Base-by-base conservation (phyloP, 2,113 vertebrate genomes). In the Callopanchax toddi region DNA sequence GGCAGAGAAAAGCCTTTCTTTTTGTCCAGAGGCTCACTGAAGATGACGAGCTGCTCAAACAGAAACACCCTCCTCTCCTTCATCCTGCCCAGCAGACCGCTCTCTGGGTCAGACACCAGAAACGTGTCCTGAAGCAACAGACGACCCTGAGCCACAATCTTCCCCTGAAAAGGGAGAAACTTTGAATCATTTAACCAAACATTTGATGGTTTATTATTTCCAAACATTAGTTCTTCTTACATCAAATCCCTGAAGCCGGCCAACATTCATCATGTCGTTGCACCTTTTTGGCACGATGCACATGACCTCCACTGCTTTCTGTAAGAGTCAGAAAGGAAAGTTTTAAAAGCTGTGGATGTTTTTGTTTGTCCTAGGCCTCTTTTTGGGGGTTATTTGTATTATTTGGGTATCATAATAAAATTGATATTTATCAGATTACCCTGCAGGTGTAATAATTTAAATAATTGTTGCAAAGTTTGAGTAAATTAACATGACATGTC, bases 201-300 rank as follows among this genome's bases (percentile, higher is more conserved):
- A 22, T 25, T 40, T 23, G 7, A 23, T 11, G 0, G 1, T 16
- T 6, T 5, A 22, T 39, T 40, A n/a, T 55, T 11, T 23, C 15
- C 6, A n/a, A 54, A 7, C n/a, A n/a, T 54, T 3, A 16, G 11
- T 37, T 37, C 23, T 7, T 21, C 88, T 95, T 94, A 99, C 97
- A 68, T 99, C 97, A 78, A 99, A 99, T 87, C 97, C 97, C 89
- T 99, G 97, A 55, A 99, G 95, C 43, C 97, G 92, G 34, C 97
- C 97, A 4, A 99, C 96, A 80, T 95, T 99, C 97, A 99, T 99
- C 95, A 99, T 98, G 84, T 99, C 97, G 45, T 98, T 99, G 87
- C 97, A 99, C 61, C 94, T 93, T 92, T 98, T 98, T 15, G 97
- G 95, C 72, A 99, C 95, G 37, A 99, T 91, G 90, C 96, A 98